Evolutionary conservation across 1,140 invertebrate genomes (phyloP).

Genomic region (Luehdorfia chinensis): DNA sequence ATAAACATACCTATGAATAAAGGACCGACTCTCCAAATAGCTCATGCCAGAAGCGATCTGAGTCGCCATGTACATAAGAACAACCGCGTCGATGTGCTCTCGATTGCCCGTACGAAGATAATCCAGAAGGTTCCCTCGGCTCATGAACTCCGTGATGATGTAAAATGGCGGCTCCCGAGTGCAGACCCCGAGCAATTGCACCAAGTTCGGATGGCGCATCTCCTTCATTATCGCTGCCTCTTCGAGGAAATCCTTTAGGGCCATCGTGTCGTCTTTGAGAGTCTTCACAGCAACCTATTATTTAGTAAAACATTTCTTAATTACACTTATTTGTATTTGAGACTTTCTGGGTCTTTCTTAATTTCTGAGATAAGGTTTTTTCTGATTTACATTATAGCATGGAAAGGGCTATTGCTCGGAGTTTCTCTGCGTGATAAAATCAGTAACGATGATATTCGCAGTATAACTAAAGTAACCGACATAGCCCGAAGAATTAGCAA

Average conservation of each 20-base stretch:
- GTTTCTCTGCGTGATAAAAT: no score
- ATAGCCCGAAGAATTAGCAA: no score
- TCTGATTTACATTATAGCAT: no score
- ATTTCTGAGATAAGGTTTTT: no score
- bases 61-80: slow-evolving; percentile 99
- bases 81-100: slow-evolving; percentile 94
- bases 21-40: slow-evolving; percentile 96
- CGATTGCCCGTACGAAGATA: slow-evolving; percentile 94
- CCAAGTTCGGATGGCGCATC: slow-evolving; percentile 99
- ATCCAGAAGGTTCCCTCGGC: slow-evolving; percentile 97
- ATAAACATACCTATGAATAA: slow-evolving; percentile 92
- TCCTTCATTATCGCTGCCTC: slow-evolving; percentile 99
- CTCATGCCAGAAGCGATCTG: slow-evolving; percentile 99
- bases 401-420: no score
- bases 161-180: slow-evolving; percentile 99
- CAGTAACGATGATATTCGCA: no score
- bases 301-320: no score
- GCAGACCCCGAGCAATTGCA: slow-evolving; percentile 97
- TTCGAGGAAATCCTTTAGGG: slow-evolving; percentile 98
- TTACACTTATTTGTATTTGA: no score
- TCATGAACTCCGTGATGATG: slow-evolving; percentile 99
- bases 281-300: slow-evolving; percentile 95
- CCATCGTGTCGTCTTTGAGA: slow-evolving; percentile 99
- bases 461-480: no score
- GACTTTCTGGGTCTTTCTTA: no score